Evolutionary conservation across 2,113 vertebrate genomes (phyloP).

Genomic region (Acinonyx jubatus): DNA sequence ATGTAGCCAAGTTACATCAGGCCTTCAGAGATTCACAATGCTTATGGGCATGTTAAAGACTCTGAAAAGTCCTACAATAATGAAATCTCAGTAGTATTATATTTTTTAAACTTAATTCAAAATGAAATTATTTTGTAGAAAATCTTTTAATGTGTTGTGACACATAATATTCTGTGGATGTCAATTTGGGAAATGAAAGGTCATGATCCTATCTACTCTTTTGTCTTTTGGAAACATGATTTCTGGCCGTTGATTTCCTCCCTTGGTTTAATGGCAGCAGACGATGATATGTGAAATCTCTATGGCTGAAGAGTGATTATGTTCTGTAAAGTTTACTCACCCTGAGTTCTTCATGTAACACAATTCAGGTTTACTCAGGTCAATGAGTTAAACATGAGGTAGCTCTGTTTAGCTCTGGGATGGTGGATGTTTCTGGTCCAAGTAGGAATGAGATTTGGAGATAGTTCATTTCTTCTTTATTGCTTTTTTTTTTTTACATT

Average conservation of each 20-base stretch:
- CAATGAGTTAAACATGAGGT: neutral
- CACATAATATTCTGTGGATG: neutral
- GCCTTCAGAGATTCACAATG: neutral
- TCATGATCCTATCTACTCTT: neutral
- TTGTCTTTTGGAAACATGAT: neutral
- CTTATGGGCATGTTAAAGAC: neutral
- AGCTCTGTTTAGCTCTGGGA: neutral
- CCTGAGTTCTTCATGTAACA: neutral
- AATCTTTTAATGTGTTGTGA: neutral
- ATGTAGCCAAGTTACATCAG: neutral
- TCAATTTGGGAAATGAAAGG: neutral
- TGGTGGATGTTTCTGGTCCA: neutral
- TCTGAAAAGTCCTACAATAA: neutral
- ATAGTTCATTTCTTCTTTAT: neutral
- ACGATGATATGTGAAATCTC: neutral
- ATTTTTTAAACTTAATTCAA: slow-evolving; percentile 29
- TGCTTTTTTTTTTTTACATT: neutral
- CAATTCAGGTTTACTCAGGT: neutral
- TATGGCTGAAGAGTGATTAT: neutral
- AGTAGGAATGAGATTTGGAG: neutral
- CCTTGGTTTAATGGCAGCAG: neutral
- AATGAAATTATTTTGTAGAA: neutral
- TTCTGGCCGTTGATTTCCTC: neutral
- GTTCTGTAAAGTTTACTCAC: neutral
- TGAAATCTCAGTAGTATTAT: neutral